These are phyloP conservation scores for Dromius quadrimaculatus DNA, from an alignment of 2,888 invertebrate genomes.

Conservation along the genomic window DNA sequence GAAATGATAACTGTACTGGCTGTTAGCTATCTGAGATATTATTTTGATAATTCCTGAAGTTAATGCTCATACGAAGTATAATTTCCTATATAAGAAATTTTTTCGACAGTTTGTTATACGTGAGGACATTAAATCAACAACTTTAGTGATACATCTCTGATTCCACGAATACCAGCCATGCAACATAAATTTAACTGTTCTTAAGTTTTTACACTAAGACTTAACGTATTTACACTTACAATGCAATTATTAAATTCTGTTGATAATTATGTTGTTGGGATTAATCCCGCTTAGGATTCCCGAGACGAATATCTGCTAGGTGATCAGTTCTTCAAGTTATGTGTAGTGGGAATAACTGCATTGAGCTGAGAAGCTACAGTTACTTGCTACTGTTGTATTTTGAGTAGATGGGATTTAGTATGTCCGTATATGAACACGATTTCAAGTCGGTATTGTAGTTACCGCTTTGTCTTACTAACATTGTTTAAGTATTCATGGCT, in stretches of 20 bases:
- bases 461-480: slow-evolving; percentile 44
- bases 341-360: slow-evolving; percentile 45
- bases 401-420: slow-evolving; percentile 10
- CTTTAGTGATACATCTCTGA: slow-evolving; percentile 10
- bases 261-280: slow-evolving; percentile 46
- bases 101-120: too few species aligned
- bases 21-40: too few species aligned
- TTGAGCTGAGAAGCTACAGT: slow-evolving; percentile 35
- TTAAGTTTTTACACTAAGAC: slow-evolving; percentile 14
- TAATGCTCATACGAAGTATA: too few species aligned
- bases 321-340: slow-evolving; percentile 17
- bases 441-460: slow-evolving; percentile 6
- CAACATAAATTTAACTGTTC: slow-evolving; percentile 43
- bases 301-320: slow-evolving; percentile 36
- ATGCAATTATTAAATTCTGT: slow-evolving; percentile 39
- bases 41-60: too few species aligned
- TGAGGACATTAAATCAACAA: slow-evolving; percentile 1
- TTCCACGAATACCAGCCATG: slow-evolving; percentile 17
- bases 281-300: slow-evolving; percentile 35
- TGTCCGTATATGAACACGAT: slow-evolving; percentile 11
- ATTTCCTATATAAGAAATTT: too few species aligned
- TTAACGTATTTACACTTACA: slow-evolving; percentile 43
- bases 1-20: too few species aligned
- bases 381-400: slow-evolving; percentile 34
- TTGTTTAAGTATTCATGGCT: too few species aligned